These are phyloP conservation scores for Parotocinclus haroldoi DNA, from an alignment of 2,797 vertebrate genomes.

Conservation along the genomic window DNA sequence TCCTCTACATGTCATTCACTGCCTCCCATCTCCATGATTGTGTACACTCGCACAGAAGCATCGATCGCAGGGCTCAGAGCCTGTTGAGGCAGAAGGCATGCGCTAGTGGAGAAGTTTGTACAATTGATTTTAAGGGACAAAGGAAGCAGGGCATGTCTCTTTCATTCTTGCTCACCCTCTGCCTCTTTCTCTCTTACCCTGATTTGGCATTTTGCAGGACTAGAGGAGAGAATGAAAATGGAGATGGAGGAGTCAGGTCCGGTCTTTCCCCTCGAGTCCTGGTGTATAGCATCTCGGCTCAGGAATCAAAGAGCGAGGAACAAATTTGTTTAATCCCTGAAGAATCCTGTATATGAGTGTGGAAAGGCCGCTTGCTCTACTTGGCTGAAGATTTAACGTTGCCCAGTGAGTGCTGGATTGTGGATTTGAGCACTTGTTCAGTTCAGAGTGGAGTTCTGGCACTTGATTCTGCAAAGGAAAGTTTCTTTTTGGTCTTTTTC, in stretches of 20 bases:
- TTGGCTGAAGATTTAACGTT: constrained; percentile 53
- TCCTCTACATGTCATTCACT: constrained; percentile 40
- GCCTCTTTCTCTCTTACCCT: constrained; percentile 8
- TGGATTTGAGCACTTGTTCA: constrained; percentile 48
- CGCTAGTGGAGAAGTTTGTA: constrained; percentile 71
- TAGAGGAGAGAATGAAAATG: constrained; percentile 37
- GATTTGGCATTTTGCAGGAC: constrained; percentile 64
- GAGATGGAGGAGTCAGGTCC: constrained; percentile 25
- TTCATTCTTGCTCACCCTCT: constrained; percentile 17
- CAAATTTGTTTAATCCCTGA: constrained; percentile 52
- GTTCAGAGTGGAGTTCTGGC: constrained; percentile 41
- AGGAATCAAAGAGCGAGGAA: constrained; percentile 46
- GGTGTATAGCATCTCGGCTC: constrained; percentile 47
- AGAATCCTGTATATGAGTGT: constrained; percentile 16
- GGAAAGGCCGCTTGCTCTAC: constrained; percentile 28
- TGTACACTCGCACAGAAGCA: constrained; percentile 25
- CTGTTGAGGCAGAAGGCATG: constrained; percentile 54
- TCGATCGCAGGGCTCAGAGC: constrained; percentile 54
- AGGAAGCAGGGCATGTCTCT: constrained; percentile 53
- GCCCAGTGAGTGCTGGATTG: constrained; percentile 52
- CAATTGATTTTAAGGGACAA: constrained; percentile 71
- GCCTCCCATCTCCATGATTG: constrained; percentile 43
- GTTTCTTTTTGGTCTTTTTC: too few relatives aligned
- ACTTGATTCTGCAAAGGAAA: constrained; percentile 28
- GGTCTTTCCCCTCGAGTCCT: constrained; percentile 36